Base-by-base conservation (phyloP, 1,140 invertebrate genomes). In the Heliconius melpomene region DNA sequence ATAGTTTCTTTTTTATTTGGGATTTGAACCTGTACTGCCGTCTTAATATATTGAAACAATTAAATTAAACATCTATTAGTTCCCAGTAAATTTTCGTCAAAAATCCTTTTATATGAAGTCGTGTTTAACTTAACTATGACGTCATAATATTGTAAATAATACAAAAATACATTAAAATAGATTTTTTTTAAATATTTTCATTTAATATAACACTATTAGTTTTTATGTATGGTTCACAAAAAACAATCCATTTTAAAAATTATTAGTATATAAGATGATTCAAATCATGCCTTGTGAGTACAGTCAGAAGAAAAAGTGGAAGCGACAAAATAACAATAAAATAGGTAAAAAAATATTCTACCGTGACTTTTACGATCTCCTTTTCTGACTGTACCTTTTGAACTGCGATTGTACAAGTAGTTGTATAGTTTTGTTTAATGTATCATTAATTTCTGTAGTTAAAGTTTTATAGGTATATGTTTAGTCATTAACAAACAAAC, bases 381-480 rank as follows among this genome's bases (percentile, higher is more conserved):
- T 23, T 23, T 23, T 60, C n/a, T 60, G 54, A 60, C 54, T 60
- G 54, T 60, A 60, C 54, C n/a, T 60, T 60, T 60, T 60, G 54
- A 60, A 60, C 54, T 60, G 54, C 54, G 54, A 60, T 60, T 60
- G 54, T 60, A 60, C 54, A 60, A 60, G 54, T 60, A 60, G 54
- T 60, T 26, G 54, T 60, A 23, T 60, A 60, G 54, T 26, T 60
- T 60, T n/a, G 54, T n/a, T 60, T 52, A 60, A 60, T 60, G 54
- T 60, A 60, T 60, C n/a, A 60, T 23, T 60, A 60, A 60, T 60
- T 23, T 60, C 54, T 54, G 52, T 54, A n/a, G 16, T 18, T 18
- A n/a, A 54, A 54, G 20, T 54, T 54, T 20, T 0, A 7, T n/a
- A 20, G 20, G 8, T 20, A 54, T 54, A 7, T n/a, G 52, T 54